Conservation (phyloP, 2,888 invertebrate species). For the Eristalis intricaria region DNA sequence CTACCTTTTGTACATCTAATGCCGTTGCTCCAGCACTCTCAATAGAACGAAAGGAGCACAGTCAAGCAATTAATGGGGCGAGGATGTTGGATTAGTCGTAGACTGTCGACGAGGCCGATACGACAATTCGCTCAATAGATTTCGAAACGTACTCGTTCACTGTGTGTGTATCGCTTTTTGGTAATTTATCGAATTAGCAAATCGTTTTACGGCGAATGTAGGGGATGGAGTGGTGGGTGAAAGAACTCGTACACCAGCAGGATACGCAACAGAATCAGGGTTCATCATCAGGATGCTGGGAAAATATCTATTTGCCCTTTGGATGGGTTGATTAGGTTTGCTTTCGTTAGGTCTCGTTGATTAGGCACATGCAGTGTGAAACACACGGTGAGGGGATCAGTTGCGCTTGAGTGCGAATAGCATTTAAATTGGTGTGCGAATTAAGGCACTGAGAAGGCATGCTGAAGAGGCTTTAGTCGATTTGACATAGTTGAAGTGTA, state of each 20-base stretch:
- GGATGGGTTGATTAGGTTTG: neutral
- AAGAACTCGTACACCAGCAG: neutral
- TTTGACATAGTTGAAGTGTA: too few species aligned
- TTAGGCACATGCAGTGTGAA: neutral
- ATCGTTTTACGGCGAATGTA: constrained; percentile 16
- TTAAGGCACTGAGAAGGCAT: neutral
- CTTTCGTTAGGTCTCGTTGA: neutral
- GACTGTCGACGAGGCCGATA: neutral
- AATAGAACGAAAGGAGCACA: neutral
- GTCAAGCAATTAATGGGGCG: constrained; percentile 45
- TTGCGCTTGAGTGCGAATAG: neutral
- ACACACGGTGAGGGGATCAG: neutral
- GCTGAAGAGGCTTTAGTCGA: too few species aligned
- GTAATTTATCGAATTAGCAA: constrained; percentile 41
- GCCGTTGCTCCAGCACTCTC: neutral
- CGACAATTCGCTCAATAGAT: constrained; percentile 36
- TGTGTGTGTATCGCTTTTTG: constrained; percentile 3
- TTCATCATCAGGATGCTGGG: neutral
- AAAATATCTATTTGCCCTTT: neutral
- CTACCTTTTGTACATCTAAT: neutral
- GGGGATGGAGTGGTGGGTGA: neutral
- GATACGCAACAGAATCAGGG: neutral
- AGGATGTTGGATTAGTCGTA: constrained; percentile 34
- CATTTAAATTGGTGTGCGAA: neutral
- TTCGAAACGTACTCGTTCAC: neutral